Percentiles rank a stretch among this genome's conserved stretches.
phyloP scores from a whole-genome alignment of 2,113 vertebrate genomes.

The Etheostoma spectabile region DNA sequence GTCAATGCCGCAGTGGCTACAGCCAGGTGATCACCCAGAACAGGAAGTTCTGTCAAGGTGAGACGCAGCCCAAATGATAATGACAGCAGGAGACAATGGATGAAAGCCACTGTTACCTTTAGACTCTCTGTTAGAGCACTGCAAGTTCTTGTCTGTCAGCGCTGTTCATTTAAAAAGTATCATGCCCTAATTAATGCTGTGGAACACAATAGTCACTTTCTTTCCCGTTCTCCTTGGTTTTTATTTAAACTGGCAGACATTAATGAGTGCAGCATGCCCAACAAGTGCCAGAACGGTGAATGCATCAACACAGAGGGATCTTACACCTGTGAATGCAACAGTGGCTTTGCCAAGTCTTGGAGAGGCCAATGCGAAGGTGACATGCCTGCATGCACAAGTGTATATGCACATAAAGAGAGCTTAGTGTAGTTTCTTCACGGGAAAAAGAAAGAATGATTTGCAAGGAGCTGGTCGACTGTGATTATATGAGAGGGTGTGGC shows the following conservation, averaged over 20 bases:
- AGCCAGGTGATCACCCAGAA: constrained; percentile 82
- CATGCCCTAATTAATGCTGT: constrained; percentile 51
- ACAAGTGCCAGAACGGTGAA: constrained; percentile 85
- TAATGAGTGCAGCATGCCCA: constrained; percentile 90
- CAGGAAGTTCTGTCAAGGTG: constrained; percentile 91
- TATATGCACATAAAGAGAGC: constrained; percentile 1
- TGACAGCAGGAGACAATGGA: constrained; percentile 18
- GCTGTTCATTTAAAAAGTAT: constrained; percentile 48
- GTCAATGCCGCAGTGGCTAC: constrained; percentile 91
- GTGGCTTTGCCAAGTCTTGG: constrained; percentile 86
- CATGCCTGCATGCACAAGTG: constrained; percentile 25
- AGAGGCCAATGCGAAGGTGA: constrained; percentile 92
- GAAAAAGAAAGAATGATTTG: no score
- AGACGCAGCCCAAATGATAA: constrained; percentile 58
- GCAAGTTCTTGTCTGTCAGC: constrained; percentile 54
- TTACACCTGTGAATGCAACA: constrained; percentile 90
- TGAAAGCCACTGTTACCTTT: constrained; percentile 15
- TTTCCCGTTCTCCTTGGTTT: constrained; percentile 54
- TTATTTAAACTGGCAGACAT: constrained; percentile 82
- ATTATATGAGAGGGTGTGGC: no score
- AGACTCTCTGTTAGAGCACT: background rate
- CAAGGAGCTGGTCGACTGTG: no score
- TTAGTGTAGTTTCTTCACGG: no score
- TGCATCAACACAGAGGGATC: constrained; percentile 93
- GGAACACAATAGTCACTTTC: constrained; percentile 66